phyloP scores from a whole-genome alignment of 2,797 vertebrate species.

The Falco biarmicus region DNA sequence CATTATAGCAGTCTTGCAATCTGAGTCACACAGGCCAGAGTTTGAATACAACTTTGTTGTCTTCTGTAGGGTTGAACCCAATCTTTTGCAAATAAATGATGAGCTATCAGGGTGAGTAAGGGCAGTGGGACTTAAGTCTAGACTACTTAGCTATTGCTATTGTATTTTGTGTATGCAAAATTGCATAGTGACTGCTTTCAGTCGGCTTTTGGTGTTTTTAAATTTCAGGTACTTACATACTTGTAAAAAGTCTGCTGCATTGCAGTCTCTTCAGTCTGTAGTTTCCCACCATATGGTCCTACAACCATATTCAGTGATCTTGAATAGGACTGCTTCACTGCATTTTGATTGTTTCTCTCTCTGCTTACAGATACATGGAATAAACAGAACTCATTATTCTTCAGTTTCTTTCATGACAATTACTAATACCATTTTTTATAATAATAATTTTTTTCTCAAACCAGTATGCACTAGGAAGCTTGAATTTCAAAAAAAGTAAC shows the following conservation, averaged over 20 bases:
- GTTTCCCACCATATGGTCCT: neutral
- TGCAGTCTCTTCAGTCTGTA: neutral
- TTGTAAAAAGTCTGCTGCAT: neutral
- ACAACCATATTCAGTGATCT: neutral
- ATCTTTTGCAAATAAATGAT: neutral
- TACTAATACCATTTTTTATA: neutral
- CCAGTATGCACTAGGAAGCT: neutral
- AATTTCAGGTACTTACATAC: neutral
- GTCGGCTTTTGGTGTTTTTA: neutral
- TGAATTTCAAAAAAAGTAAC: neutral
- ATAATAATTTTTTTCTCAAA: neutral
- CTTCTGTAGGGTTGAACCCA: neutral
- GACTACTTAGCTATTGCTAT: neutral
- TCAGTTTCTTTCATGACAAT: neutral
- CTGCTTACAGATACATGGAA: neutral
- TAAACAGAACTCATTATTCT: neutral
- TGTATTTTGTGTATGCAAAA: neutral
- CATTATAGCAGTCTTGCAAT: constrained; percentile 1
- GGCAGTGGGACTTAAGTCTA: neutral
- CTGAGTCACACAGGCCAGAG: neutral
- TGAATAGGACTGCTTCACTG: neutral
- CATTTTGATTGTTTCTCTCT: neutral
- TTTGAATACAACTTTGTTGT: neutral
- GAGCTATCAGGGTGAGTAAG: constrained; percentile 18
- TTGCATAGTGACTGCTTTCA: neutral